Base-by-base conservation (phyloP, 2,888 invertebrate genomes). In the Cantharis flavilabris region DNA sequence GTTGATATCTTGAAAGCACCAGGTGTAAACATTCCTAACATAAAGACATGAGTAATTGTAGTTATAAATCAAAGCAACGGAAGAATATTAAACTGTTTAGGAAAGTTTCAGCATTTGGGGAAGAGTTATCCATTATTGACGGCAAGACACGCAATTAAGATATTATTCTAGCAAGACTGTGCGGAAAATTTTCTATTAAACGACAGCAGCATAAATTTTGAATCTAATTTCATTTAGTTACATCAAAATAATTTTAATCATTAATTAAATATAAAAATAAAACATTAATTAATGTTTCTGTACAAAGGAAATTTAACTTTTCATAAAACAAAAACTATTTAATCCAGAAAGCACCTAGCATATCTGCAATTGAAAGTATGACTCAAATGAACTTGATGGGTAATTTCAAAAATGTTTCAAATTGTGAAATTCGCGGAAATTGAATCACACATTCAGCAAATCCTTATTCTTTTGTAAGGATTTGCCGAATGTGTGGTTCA, bases 21-120 rank as follows among this genome's bases (percentile, higher is more conserved):
- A 76, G 76, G 76, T 76, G 76, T 76, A 76, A 76, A 76, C 72
- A 73, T 76, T 64, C 70, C 69, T 62, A 76, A 76, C 73, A 76
- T 70, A 72, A 76, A 76, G 76, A 76, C 76, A 73, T 76, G 76
- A 76, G 26, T 67, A 67, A 76, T 76, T 76, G 76, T 73, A 49
- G 26, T 71, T 64, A 76, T 76, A 76, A 76, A 76, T 76, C 76
- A 72, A 65, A 64, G 73, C 76, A 73, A 71, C 30, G 65, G 69
- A 69, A 69, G 76, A 76, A 76, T 76, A 76, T 76, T 76, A 76
- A 76, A 76, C 72, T 71, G 11, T 63, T 69, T 72, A 62, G 30
- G 64, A 72, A 62, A 70, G 62, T 62, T 26, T 62, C 62, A 72
- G 63, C 72, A 71, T 69, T 76, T 33, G 69, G 62, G 76, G 73